A percentile compares a stretch with the other conserved stretches of the same genome.
These are phyloP conservation scores for Athene cunicularia DNA, from an alignment of 2,113 vertebrate species.

Conservation along the genomic window DNA sequence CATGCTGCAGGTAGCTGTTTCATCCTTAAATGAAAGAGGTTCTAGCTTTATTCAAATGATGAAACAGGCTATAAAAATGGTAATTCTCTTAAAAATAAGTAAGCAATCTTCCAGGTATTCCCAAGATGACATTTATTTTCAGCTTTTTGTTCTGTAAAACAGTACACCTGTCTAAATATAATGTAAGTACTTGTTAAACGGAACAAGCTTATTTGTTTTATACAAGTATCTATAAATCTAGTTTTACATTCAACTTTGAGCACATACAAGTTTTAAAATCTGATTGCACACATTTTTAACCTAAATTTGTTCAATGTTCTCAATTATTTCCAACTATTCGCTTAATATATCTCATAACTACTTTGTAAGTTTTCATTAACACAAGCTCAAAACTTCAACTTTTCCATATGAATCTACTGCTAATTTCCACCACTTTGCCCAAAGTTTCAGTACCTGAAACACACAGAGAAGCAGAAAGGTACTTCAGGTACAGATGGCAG, in stretches of 20 bases:
- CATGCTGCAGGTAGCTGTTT: background rate
- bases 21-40: background rate
- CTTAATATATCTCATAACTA: background rate
- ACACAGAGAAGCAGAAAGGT: background rate
- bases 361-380: background rate
- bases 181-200: background rate
- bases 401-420: background rate
- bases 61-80: background rate
- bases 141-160: background rate
- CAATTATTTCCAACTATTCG: background rate
- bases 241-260: background rate
- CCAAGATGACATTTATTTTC: background rate
- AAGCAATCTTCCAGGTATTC: background rate
- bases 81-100: background rate
- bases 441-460: background rate
- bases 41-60: background rate
- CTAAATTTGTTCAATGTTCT: background rate
- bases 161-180: background rate
- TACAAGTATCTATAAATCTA: background rate
- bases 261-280: background rate
- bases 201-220: background rate
- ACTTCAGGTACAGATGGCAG: background rate
- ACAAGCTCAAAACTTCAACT: background rate
- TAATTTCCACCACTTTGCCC: background rate
- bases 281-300: background rate